Percentiles rank a stretch among this genome's conserved stretches.
Conservation (phyloP, 1,140 invertebrate species). For the Drosophila punjabiensis region DNA sequence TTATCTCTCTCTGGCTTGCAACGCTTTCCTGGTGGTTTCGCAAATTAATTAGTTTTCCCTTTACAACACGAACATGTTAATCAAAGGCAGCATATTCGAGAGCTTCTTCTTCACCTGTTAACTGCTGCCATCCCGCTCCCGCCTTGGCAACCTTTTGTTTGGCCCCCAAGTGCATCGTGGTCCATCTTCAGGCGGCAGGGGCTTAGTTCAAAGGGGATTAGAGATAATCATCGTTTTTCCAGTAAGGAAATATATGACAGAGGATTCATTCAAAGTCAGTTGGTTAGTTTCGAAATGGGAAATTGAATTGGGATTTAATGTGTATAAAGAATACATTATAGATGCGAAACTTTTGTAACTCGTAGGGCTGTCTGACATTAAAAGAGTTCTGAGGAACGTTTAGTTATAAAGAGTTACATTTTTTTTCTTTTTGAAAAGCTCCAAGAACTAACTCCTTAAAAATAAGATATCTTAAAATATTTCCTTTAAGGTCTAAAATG, state of each 20-base stretch:
- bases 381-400: not conserved
- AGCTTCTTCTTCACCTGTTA: conserved; percentile 27
- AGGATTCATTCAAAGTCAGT: not conserved
- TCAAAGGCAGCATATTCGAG: not conserved
- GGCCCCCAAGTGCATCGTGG: conserved; percentile 18
- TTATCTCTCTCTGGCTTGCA: conserved; percentile 7
- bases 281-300: not conserved
- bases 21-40: not conserved
- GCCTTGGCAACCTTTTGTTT: conserved; percentile 42
- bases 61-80: conserved; percentile 16
- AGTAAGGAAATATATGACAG: not conserved
- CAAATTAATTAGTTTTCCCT: conserved; percentile 32
- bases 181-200: conserved; percentile 25
- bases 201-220: conserved; percentile 10
- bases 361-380: not conserved
- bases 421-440: not conserved
- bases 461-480: no score
- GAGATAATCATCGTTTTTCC: not conserved
- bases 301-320: not conserved
- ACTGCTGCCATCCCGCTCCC: not conserved
- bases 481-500: not conserved
- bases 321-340: not conserved
- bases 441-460: no score
- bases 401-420: not conserved
- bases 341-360: not conserved